Evolutionary conservation across 2,888 invertebrate species (phyloP).

Genomic region (Abrostola tripartita): DNA sequence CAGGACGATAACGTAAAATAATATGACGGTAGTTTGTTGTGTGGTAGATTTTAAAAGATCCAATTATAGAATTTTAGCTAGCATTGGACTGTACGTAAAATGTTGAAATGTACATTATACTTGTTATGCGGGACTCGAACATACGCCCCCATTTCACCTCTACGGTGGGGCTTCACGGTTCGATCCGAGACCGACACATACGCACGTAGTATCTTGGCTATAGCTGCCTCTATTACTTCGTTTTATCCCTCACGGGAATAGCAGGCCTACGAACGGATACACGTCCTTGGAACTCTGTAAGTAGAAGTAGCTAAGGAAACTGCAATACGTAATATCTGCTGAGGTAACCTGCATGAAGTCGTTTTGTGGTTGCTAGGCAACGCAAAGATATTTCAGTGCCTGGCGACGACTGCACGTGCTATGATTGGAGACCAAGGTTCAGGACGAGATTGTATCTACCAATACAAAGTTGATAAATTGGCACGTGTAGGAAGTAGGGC

Average conservation of each 20-base stretch:
- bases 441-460: constrained; percentile 28
- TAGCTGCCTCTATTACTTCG: constrained; percentile 30
- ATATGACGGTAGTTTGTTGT: not conserved
- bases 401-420: constrained; percentile 17
- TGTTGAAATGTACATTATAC: constrained; percentile 10
- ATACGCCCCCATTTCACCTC: constrained; percentile 70
- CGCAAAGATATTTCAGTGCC: not conserved
- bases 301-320: constrained; percentile 10
- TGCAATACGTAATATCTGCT: constrained; percentile 19
- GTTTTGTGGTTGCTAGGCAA: not conserved
- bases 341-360: constrained; percentile 9
- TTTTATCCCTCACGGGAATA: constrained; percentile 27
- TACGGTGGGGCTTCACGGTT: constrained; percentile 72
- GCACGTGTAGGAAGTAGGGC: constrained; percentile 22
- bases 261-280: constrained; percentile 16
- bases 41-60: not conserved
- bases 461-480: constrained; percentile 36
- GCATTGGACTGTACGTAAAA: not conserved
- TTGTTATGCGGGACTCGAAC: constrained; percentile 50
- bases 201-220: constrained; percentile 37
- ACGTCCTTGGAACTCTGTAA: constrained; percentile 23
- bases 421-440: constrained; percentile 40
- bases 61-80: not conserved
- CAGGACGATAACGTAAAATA: not conserved
- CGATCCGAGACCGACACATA: constrained; percentile 48